Evolutionary conservation across 2,797 vertebrate species (phyloP).

Genomic region (Sphenodon punctatus): DNA sequence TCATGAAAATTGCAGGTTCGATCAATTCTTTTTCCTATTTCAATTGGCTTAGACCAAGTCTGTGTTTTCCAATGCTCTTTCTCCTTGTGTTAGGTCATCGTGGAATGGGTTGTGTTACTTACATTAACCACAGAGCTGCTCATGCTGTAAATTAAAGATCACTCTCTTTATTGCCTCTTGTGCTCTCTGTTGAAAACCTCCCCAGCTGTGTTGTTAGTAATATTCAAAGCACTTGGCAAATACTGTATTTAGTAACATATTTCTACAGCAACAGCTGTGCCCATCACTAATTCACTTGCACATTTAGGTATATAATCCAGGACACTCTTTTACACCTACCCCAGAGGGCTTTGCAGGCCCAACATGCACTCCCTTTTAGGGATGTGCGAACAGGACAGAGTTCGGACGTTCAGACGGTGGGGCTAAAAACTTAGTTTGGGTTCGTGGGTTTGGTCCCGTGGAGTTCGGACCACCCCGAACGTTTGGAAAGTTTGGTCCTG

Average conservation of each 20-base stretch:
- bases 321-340: background rate
- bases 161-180: constrained; percentile 32
- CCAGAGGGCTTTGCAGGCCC: too few species aligned
- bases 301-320: constrained; percentile 22
- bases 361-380: too few species aligned
- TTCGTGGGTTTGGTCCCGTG: too few species aligned
- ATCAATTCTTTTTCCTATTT: constrained; percentile 39
- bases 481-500: too few species aligned
- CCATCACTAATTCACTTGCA: constrained; percentile 30
- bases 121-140: constrained; percentile 42
- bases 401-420: too few species aligned
- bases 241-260: constrained; percentile 28
- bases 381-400: too few species aligned
- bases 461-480: too few species aligned
- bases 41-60: constrained; percentile 40
- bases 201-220: constrained; percentile 14
- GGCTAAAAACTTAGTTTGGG: too few species aligned
- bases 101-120: constrained; percentile 37
- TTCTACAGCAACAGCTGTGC: constrained; percentile 13
- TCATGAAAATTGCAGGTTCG: constrained; percentile 38
- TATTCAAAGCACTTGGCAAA: constrained; percentile 33
- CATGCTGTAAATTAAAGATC: constrained; percentile 62
- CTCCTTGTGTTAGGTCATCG: constrained; percentile 38
- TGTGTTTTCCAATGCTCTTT: constrained; percentile 33
- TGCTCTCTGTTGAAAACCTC: constrained; percentile 25